Evolutionary conservation across 2,797 vertebrate species (phyloP), one percentile per base, ranked within the genome.

Genomic region (Hybognathus amarus): DNA sequence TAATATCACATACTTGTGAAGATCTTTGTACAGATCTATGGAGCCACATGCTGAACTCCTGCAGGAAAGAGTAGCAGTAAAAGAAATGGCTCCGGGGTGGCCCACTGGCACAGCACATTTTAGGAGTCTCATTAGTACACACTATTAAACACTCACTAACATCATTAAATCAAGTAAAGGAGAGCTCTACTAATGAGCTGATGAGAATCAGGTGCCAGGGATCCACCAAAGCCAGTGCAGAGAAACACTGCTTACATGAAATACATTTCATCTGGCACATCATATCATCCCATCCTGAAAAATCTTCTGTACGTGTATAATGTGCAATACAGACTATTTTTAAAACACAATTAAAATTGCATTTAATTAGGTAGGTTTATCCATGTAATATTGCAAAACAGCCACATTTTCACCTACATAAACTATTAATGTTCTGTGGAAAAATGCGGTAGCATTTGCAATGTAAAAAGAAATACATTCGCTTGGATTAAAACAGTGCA

Each of bases 91-190:
- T 33, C 50, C 2, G 20, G 11, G 36, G 67, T 2, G 2, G 20
- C 54, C 68, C 54, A 36, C 3, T 2, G 18, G 38, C 7, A 15
- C 36, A 70, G 20, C 61, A 30, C 22, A 24, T 24, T 75, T 15
- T 20, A 45, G 50, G 50, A 15, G 67, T 80, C 52, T 70, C 8
- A 61, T 38, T 42, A 33, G 76, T 64, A 64, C 38, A 77, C 59
- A 64, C 76, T 40, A 77, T 77, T 77, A 77, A 77, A 77, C 76
- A 47, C 59, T 45, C 59, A 77, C 36, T 61, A 42, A 27, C 64
- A 56, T 18, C 52, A 42, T 30, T 83, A 79, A 86, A 54, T 80
- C 20, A 77, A 38, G 42, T 67, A 54, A 78, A 11, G 17, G 40
- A 80, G 33, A 36, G 30, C 71, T 74, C 47, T 20, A 12, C 42